phyloP scores from a whole-genome alignment of 2,888 invertebrate species.

The Poecilus cupreus region DNA sequence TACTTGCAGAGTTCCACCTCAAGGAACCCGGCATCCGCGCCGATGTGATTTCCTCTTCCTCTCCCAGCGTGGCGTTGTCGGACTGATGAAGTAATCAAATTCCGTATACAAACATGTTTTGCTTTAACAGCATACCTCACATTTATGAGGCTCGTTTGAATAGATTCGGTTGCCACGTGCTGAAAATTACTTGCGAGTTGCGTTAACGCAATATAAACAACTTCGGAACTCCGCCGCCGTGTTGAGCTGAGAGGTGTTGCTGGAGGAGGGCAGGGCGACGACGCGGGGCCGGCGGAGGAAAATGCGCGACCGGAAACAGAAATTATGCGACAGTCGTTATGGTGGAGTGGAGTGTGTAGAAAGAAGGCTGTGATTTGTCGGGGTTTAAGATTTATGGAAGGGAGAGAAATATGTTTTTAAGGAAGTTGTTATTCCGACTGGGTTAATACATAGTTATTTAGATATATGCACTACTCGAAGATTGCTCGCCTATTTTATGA shows the following conservation, averaged over 20 bases:
- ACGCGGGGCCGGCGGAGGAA: not conserved
- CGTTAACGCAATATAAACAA: slow-evolving; percentile 59
- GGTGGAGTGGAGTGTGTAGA: not conserved
- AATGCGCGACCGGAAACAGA: slow-evolving; percentile 2
- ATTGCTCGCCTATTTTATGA: no score
- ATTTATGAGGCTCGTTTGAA: slow-evolving; percentile 46
- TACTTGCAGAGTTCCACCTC: no score
- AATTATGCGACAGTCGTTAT: slow-evolving; percentile 50
- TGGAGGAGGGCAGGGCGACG: no score
- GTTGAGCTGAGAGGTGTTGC: no score
- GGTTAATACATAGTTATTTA: no score
- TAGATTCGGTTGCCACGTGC: slow-evolving; percentile 56
- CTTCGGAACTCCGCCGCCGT: slow-evolving; percentile 17
- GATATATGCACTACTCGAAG: no score
- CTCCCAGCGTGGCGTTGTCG: not conserved
- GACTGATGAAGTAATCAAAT: slow-evolving; percentile 58
- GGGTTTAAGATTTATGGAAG: no score
- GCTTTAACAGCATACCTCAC: slow-evolving; percentile 48
- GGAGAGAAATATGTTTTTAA: no score
- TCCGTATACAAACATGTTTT: slow-evolving; percentile 57
- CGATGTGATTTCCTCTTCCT: not conserved
- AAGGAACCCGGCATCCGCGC: not conserved
- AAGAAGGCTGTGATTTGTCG: no score
- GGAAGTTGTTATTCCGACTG: no score
- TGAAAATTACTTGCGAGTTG: slow-evolving; percentile 57